Evolutionary conservation across 37 sponge, comb jelly and placozoan genomes (phyloP).

Genomic region (Bolinopsis microptera): DNA sequence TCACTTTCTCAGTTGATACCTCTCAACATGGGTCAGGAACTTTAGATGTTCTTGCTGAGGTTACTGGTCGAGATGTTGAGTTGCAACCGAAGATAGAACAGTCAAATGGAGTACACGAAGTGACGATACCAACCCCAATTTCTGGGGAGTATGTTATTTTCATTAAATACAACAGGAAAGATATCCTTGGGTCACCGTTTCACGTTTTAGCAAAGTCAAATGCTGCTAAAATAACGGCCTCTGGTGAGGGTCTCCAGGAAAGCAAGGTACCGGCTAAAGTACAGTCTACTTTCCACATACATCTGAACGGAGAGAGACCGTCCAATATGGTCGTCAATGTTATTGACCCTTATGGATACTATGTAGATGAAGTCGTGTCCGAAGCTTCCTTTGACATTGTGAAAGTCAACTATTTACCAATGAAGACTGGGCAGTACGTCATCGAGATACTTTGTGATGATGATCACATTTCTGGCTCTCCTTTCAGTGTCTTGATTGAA

Average conservation of each 20-base stretch:
- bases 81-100: background rate
- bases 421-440: conserved; percentile 2
- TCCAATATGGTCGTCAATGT: conserved; percentile 3
- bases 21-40: background rate
- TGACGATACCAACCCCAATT: background rate
- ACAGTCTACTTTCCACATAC: background rate
- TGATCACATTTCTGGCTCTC: background rate
- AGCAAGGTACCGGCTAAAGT: background rate
- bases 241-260: background rate
- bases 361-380: background rate
- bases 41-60: conserved; percentile 6
- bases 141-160: conserved; percentile 1
- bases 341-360: background rate
- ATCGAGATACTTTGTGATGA: conserved; percentile 19
- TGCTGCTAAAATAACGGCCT: background rate
- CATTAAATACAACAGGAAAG: background rate
- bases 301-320: background rate
- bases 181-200: background rate
- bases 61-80: background rate
- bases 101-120: background rate
- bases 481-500: background rate
- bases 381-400: background rate
- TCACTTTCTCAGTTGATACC: background rate
- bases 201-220: background rate
- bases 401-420: background rate